Evolutionary conservation across 1,140 invertebrate genomes (phyloP), one percentile per base, ranked within the genome.

Genomic region (Drosophila prosaltans): DNA sequence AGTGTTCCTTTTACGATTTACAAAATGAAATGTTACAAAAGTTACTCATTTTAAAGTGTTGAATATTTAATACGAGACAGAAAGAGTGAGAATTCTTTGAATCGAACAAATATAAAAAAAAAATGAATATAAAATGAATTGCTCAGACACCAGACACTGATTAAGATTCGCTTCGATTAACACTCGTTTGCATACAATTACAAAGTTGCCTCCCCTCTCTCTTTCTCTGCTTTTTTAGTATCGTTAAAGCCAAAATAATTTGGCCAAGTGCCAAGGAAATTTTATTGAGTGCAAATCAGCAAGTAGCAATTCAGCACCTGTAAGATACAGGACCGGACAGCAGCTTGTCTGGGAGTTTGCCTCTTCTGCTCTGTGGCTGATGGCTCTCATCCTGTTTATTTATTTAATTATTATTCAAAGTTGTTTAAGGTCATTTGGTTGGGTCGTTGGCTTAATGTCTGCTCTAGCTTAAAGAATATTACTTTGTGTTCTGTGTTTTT

Each of bases 341-440:
- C 41, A 11, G 9, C 2, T 30, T 65, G 67, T 77, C 74, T 65
- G 74, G 1, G 55, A 36, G 61, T 48, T 76, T 43, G n/a, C 65
- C 16, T 48, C 16, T 5, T 48, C n/a, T 26, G 65, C 24, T 21
- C 6, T 57, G 45, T 51, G 26, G 39, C 39, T 39, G 21, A 41
- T 69, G 78, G 57, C 69, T 45, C 61, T 55, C 48, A 57, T 55
- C 41, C 72, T 73, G 75, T 88, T 88, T 77, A 80, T 88, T 86
- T 88, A 88, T 86, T 86, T 88, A 86, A 88, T 88, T 83, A 83
- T 86, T 83, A 86, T 89, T 77, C 73, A 80, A 88, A 86, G 69
- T 69, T 67, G 59, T 64, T 62, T 64, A 43, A 30, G 78, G 72
- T 59, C 51, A 32, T 39, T 62, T 26, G 58, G 24, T 51, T 21